phyloP scores from a whole-genome alignment of 2,113 vertebrate genomes.

The Panthera leo region DNA sequence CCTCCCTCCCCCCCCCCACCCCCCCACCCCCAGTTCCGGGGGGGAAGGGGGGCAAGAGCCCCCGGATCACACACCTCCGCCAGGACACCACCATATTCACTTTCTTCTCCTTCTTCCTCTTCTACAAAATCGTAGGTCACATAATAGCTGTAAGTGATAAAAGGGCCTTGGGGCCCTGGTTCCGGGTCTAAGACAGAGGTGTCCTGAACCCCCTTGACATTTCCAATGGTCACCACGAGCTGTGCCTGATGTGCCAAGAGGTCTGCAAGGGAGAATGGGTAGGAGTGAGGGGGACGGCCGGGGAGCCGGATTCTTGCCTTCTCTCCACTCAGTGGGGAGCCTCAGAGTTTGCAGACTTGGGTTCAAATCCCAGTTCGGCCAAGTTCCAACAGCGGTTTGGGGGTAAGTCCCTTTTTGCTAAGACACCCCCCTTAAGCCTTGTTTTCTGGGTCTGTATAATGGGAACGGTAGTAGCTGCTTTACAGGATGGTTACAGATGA shows the following conservation, averaged over 20 bases:
- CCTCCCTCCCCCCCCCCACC: neutral
- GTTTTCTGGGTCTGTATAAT: neutral
- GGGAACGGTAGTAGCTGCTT: rapidly evolving
- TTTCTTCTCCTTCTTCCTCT: neutral
- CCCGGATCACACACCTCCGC: neutral
- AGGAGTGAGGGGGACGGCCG: neutral
- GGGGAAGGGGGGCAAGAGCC: neutral
- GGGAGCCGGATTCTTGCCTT: rapidly evolving
- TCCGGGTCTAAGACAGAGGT: constrained; percentile 61
- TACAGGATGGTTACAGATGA: neutral
- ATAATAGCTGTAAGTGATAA: constrained; percentile 85
- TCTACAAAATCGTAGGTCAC: constrained; percentile 87
- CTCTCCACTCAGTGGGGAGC: rapidly evolving
- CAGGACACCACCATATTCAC: rapidly evolving
- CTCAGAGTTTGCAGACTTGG: neutral
- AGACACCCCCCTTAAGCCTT: neutral
- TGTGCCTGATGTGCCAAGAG: constrained; percentile 70
- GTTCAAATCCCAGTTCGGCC: neutral
- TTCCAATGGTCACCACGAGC: constrained; percentile 85
- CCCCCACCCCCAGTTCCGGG: rapidly evolving
- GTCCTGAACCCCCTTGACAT: constrained; percentile 85
- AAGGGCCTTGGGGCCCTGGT: constrained; percentile 66
- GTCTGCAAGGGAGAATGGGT: constrained; percentile 73
- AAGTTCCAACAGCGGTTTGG: neutral
- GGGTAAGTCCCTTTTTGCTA: neutral